These are phyloP conservation scores for Tyto alba DNA, from an alignment of 2,113 vertebrate species.

Conservation along the genomic window DNA sequence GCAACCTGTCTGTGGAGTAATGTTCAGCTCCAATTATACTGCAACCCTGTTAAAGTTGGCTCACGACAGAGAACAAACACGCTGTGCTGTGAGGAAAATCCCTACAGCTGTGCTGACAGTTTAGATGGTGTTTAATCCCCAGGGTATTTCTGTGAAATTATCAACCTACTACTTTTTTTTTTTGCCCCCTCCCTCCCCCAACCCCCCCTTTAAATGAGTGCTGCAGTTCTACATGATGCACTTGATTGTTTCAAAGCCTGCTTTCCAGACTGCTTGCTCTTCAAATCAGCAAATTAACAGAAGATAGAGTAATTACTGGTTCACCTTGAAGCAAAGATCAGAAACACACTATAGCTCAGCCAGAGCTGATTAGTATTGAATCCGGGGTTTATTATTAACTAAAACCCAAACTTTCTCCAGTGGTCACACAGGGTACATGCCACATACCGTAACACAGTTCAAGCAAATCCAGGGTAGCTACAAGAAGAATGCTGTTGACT, in stretches of 20 bases:
- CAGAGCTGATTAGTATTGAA: constrained; percentile 60
- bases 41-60: not conserved
- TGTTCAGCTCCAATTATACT: constrained; percentile 1
- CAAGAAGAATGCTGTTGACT: constrained; percentile 16
- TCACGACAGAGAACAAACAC: constrained; percentile 6
- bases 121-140: constrained; percentile 16
- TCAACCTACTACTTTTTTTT: not conserved
- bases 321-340: constrained; percentile 70
- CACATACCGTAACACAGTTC: constrained; percentile 11
- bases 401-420: constrained; percentile 42
- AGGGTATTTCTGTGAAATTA: constrained; percentile 35
- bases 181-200: not conserved
- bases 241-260: not conserved
- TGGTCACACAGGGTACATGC: not conserved
- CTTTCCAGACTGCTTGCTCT: constrained; percentile 5
- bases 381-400: constrained; percentile 75
- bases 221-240: not conserved
- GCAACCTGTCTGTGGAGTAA: not conserved
- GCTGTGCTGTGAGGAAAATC: not conserved
- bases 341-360: constrained; percentile 31
- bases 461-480: constrained; percentile 8
- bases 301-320: constrained; percentile 47
- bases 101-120: constrained; percentile 23
- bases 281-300: constrained; percentile 24
- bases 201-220: not conserved